These are phyloP conservation scores for Oophaga pumilio DNA, from an alignment of 2,113 vertebrate genomes.

Conservation along the genomic window DNA sequence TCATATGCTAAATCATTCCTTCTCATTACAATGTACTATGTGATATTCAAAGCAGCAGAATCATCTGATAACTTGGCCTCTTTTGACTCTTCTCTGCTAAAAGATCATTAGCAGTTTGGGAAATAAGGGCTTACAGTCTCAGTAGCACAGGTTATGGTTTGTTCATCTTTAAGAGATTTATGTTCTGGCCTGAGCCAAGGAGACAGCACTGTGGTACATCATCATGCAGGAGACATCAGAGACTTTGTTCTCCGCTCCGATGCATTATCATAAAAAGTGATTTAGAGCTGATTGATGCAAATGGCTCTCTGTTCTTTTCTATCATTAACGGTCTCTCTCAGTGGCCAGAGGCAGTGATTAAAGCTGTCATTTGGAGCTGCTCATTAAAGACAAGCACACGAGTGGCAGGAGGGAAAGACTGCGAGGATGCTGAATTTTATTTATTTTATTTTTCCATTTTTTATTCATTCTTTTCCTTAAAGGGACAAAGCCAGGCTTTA, in stretches of 20 bases:
- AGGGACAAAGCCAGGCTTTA: not conserved
- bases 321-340: constrained; percentile 96
- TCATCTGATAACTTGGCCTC: constrained; percentile 72
- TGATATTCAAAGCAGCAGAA: constrained; percentile 59
- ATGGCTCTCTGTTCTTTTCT: constrained; percentile 97
- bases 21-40: constrained; percentile 29
- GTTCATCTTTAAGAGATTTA: constrained; percentile 84
- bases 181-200: constrained; percentile 75
- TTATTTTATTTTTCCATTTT: constrained; percentile 32
- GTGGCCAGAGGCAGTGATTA: constrained; percentile 99
- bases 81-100: constrained; percentile 69
- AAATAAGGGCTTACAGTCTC: constrained; percentile 70
- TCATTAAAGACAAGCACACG: constrained; percentile 90
- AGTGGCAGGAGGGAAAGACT: constrained; percentile 76
- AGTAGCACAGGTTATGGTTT: constrained; percentile 68
- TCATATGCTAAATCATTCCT: constrained; percentile 24
- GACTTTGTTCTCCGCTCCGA: constrained; percentile 87
- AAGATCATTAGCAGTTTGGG: constrained; percentile 76
- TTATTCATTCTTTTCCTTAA: constrained; percentile 45
- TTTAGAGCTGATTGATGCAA: constrained; percentile 99
- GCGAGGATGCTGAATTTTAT: constrained; percentile 63
- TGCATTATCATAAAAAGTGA: constrained; percentile 99
- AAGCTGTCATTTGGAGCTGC: constrained; percentile 99
- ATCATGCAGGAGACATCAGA: constrained; percentile 91
- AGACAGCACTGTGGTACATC: constrained; percentile 80